Conservation (phyloP, 2,888 invertebrate genomes). For the Sclerodermus sp. region DNA sequence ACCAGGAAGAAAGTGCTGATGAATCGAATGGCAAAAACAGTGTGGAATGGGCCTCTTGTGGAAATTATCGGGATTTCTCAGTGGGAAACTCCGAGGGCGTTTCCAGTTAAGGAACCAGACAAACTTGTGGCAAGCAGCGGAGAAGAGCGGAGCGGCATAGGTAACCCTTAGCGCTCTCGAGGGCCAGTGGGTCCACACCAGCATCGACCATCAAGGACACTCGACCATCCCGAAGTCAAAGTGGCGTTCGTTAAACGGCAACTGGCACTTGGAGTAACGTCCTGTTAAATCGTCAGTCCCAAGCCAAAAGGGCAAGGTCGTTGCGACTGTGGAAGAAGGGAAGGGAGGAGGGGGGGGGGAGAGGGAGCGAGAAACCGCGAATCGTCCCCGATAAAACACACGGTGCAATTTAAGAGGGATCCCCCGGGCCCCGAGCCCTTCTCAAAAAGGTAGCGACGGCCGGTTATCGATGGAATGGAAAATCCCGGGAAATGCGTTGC, state of each 20-base stretch:
- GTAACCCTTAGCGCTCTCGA: conserved; percentile 42
- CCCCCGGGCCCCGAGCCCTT: too few species aligned
- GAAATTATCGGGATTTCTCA: conserved; percentile 48
- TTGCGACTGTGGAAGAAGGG: too few species aligned
- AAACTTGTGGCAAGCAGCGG: too few species aligned
- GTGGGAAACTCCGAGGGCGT: conserved; percentile 1
- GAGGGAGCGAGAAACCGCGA: too few species aligned
- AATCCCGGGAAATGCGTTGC: not conserved
- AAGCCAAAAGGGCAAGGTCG: conserved; percentile 20
- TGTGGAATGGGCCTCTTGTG: too few species aligned
- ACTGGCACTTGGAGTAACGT: conserved; percentile 41
- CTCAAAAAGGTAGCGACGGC: too few species aligned
- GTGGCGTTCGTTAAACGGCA: conserved; percentile 52
- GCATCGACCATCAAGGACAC: conserved; percentile 45
- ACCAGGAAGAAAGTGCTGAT: conserved; percentile 40
- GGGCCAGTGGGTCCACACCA: conserved; percentile 35
- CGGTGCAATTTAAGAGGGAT: too few species aligned
- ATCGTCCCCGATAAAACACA: too few species aligned
- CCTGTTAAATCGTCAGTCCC: conserved; percentile 36
- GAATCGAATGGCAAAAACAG: conserved; percentile 48
- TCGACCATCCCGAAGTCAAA: conserved; percentile 35
- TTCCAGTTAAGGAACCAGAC: too few species aligned
- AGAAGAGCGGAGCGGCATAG: conserved; percentile 22
- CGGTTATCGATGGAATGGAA: too few species aligned
- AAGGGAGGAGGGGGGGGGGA: too few species aligned